Conservation (phyloP, 2,113 vertebrate species). For the Colius striatus region DNA sequence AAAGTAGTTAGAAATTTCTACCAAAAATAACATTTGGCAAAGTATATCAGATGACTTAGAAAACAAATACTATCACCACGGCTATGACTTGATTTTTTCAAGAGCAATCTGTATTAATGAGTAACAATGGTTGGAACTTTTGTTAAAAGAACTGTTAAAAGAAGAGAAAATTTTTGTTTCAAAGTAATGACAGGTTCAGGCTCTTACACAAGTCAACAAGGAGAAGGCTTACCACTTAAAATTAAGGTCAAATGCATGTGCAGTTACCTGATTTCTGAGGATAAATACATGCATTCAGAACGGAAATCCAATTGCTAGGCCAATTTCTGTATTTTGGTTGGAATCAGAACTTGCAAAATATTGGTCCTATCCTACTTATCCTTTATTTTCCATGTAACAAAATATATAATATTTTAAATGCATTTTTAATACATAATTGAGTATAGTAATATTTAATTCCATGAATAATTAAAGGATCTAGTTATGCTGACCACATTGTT, state of each 20-base stretch:
- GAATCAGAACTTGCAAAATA: not conserved
- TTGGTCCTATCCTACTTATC: accelerated
- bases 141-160: not conserved
- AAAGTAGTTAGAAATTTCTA: not conserved
- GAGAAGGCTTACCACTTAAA: not conserved
- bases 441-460: not conserved
- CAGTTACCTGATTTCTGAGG: not conserved
- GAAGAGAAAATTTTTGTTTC: not conserved
- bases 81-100: not conserved
- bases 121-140: not conserved
- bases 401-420: not conserved
- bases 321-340: not conserved
- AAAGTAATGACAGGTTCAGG: not conserved
- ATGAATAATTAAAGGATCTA: not conserved
- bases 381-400: not conserved
- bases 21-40: not conserved
- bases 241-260: not conserved
- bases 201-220: not conserved
- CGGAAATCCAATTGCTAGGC: not conserved
- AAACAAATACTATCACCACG: not conserved
- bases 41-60: not conserved
- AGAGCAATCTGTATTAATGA: not conserved
- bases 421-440: not conserved
- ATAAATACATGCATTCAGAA: not conserved
- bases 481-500: not conserved